Base-by-base conservation (phyloP, 1,140 invertebrate genomes). In the Dolichoris vasculosae region DNA sequence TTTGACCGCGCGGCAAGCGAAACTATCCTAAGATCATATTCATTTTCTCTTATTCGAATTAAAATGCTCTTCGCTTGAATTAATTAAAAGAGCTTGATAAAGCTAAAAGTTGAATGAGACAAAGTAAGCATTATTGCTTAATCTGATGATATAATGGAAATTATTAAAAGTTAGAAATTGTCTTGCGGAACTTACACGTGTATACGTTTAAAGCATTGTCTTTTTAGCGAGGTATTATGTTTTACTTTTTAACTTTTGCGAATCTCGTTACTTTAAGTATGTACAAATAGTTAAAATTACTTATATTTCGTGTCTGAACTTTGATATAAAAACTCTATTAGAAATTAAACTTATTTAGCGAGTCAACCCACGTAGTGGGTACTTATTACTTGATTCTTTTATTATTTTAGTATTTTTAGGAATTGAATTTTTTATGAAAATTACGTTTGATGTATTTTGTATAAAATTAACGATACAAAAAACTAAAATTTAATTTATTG, bases 11-110 rank as follows among this genome's bases (percentile, higher is more conserved):
- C 40, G 7, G 38, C 26, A 0, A 20, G 6, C 4, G 8, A 0
- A 43, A n/a, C 40, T 32, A 43, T 43, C 38, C 69, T 86, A 88
- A 86, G 83, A 88, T 88, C 88, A 87, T 86, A 64, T 87, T 88
- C 48, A 67, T n/a, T 64, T 64, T n/a, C 77, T 40, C 51, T 35
- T 15, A 23, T 73, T 73, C 38, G 15, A n/a, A 79, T 40, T 40
- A 40, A 59, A 78, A 78, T 59, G 30, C 51, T 8, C 73, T 15
- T 81, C 67, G 26, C 26, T 43, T 35, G 69, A 73, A 43, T 73
- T 73, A 43, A 73, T 73, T 73, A 43, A 7, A 26, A 38, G 20
- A 43, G 2, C 38, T 11, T 43, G 69, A 73, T 73, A 43, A 43
- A 6, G 67, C 15, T 20, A 35, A 71, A 69, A 73, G 38, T 73